Evolutionary conservation across 2,113 vertebrate genomes (phyloP).

Genomic region (Eidolon helvum): DNA sequence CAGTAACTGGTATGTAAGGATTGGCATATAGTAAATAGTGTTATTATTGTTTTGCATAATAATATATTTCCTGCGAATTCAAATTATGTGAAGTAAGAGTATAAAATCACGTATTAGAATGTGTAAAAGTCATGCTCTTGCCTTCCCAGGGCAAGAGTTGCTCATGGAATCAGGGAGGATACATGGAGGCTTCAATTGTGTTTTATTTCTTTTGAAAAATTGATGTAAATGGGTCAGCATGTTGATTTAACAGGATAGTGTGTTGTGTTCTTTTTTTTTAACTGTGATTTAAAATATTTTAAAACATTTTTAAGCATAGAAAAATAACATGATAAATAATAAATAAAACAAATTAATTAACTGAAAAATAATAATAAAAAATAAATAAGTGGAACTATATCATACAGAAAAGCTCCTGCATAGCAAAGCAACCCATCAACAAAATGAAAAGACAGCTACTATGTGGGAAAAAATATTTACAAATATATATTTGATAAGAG

Average conservation of each 20-base stretch:
- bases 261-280: constrained; percentile 24
- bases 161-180: not conserved
- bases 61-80: not conserved
- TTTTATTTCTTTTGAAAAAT: not conserved
- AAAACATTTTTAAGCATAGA: constrained; percentile 28
- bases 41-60: not conserved
- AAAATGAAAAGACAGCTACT: not conserved
- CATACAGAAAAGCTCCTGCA: not conserved
- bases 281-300: constrained; percentile 11
- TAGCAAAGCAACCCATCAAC: not conserved
- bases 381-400: not conserved
- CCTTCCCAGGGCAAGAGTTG: not conserved
- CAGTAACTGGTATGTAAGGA: not conserved
- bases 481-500: not conserved
- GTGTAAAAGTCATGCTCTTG: too few relatives aligned
- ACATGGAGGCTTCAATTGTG: not conserved
- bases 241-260: not conserved
- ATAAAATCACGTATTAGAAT: not conserved
- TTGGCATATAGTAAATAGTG: not conserved
- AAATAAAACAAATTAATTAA: not conserved
- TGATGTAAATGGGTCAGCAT: not conserved
- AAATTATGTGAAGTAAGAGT: not conserved
- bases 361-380: not conserved
- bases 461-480: not conserved
- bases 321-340: not conserved